phyloP scores from a whole-genome alignment of 2,888 invertebrate species.

The Pterostichus madidus region DNA sequence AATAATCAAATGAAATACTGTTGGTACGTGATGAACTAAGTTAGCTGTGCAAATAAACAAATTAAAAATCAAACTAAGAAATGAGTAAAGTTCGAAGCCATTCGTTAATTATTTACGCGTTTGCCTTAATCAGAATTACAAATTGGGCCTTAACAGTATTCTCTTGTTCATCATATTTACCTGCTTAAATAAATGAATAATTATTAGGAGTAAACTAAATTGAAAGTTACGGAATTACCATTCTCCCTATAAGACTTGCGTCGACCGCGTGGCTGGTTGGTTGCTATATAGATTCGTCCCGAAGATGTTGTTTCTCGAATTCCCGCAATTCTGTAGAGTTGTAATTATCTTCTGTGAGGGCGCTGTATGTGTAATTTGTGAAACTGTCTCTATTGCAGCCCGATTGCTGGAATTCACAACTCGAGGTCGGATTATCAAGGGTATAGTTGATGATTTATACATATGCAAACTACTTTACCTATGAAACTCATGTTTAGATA shows the following conservation, averaged over 20 bases:
- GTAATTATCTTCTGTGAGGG: conserved; percentile 35
- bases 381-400: conserved; percentile 50
- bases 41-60: conserved; percentile 6
- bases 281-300: conserved; percentile 9
- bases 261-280: not conserved
- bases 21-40: not conserved
- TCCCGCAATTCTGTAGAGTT: conserved; percentile 34
- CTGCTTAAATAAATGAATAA: conserved; percentile 59
- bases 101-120: conserved; percentile 26
- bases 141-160: conserved; percentile 41
- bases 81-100: conserved; percentile 18
- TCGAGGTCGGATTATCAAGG: conserved; percentile 63
- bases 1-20: not conserved
- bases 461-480: conserved; percentile 66
- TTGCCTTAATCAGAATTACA: conserved; percentile 42
- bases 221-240: conserved; percentile 41
- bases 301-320: conserved; percentile 40
- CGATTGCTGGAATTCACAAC: conserved; percentile 63
- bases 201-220: conserved; percentile 52
- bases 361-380: conserved; percentile 60
- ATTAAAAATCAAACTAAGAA: conserved; percentile 41
- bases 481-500: conserved; percentile 64
- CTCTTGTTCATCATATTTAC: conserved; percentile 41
- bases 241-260: not conserved
- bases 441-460: conserved; percentile 67